These are phyloP conservation scores for Vicugna pacos DNA, from an alignment of 2,113 vertebrate genomes.

Conservation along the genomic window DNA sequence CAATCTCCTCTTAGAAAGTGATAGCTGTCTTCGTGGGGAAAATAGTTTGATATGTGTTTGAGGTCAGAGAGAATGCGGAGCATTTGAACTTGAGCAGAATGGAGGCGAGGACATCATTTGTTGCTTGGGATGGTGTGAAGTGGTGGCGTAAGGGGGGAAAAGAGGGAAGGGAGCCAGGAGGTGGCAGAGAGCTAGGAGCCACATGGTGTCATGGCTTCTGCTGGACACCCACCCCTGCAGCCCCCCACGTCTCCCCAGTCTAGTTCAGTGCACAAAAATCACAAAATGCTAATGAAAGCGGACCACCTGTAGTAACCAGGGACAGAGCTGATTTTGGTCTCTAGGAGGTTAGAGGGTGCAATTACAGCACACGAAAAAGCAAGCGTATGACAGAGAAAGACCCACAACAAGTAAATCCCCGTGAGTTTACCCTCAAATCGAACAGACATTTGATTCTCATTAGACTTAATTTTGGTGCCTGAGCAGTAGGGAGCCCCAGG, in stretches of 20 bases:
- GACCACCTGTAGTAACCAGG: not conserved
- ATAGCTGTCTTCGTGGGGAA: not conserved
- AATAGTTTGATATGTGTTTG: not conserved
- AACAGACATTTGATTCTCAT: not conserved
- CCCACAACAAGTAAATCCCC: not conserved
- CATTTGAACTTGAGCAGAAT: not conserved
- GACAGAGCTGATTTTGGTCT: not conserved
- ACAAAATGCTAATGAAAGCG: not conserved
- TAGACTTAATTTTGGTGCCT: not conserved
- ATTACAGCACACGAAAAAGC: not conserved
- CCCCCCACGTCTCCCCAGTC: not conserved
- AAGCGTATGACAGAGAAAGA: not conserved
- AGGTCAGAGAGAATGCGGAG: not conserved
- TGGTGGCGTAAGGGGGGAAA: not conserved
- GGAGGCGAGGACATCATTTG: not conserved
- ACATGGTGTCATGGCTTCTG: fast-evolving
- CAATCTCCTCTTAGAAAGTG: not conserved
- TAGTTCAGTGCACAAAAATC: not conserved
- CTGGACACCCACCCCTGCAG: fast-evolving
- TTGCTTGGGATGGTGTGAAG: not conserved
- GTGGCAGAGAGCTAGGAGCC: too few relatives aligned
- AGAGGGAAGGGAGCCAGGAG: not conserved
- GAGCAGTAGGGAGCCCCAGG: not conserved
- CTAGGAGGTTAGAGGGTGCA: not conserved
- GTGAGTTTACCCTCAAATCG: not conserved